Base-by-base conservation (phyloP, 2,113 vertebrate genomes). In the Apaloderma vittatum region DNA sequence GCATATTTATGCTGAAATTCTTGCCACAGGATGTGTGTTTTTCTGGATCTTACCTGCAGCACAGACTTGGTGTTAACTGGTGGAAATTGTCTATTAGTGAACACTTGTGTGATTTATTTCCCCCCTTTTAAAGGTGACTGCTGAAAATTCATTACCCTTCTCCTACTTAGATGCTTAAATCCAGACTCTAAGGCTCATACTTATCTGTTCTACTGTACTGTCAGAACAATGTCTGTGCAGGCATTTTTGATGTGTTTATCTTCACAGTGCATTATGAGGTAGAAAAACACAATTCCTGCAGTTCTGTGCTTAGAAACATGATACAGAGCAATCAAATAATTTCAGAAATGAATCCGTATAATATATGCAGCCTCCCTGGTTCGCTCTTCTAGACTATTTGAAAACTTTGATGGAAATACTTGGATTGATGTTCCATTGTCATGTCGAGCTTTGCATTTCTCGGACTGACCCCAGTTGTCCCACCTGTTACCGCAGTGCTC, bases 141-240 rank as follows among this genome's bases (percentile, higher is more conserved):
- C 51, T 91, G 62, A 61, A 88, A 74, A 67, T 55, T 48, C 57
- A 62, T 15, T 22, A 36, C 52, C 54, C 14, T 83, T 62, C 59
- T 51, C 12, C 51, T 62, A 7, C 51, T 62, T 52, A 36, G 32
- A 12, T 17, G 26, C 34, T 63, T 66, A 66, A 66, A 75, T 62
- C 32, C 48, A 72, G 21, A 30, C 11, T 74, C 36, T 43, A 36
- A 18, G 29, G 29, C 29, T 70, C 16, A 26, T 21, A 36, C 21
- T 36, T 83, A 29, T 13, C 40, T 26, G 34, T 65, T 40, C 40
- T 40, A 29, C 37, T 55, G 4, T 18, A 21, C 5, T 48, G 8
- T 58, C 6, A 2, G n/a, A 67, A 8, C 9, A 16, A 6, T 57
- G 11, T 43, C 65, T 63, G 12, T 1, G 1, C 8, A 11, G 2